These are phyloP conservation scores for Hirundo rustica DNA, from an alignment of 2,797 vertebrate species.

Conservation along the genomic window DNA sequence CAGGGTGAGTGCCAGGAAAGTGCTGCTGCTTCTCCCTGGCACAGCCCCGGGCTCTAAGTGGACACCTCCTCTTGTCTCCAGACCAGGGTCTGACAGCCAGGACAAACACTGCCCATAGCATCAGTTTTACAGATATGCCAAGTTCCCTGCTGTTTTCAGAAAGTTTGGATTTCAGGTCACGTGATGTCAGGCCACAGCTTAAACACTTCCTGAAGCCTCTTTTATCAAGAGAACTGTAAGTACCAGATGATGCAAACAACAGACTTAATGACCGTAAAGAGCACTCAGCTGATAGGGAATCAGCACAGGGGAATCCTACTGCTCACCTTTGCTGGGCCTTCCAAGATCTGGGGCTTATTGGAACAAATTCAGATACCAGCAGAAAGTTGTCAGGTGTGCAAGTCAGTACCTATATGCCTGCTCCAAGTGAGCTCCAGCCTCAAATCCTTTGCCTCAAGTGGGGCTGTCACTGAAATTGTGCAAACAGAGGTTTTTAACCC, in stretches of 20 bases:
- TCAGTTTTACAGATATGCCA: background rate
- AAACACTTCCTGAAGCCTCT: conserved; percentile 50
- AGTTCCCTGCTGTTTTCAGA: background rate
- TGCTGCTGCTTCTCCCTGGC: background rate
- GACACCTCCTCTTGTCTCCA: background rate
- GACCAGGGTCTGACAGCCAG: background rate
- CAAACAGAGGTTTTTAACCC: background rate
- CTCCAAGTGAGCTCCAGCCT: background rate
- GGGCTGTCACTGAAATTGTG: background rate
- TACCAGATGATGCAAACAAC: background rate
- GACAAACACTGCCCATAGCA: accelerated
- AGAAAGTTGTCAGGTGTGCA: background rate
- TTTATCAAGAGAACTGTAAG: conserved; percentile 68
- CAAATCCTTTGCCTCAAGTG: background rate
- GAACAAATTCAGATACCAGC: background rate
- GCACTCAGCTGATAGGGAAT: background rate
- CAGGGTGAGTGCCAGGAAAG: conserved; percentile 25
- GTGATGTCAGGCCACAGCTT: background rate
- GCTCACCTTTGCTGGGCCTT: background rate
- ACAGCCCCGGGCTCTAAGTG: background rate
- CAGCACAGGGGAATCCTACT: background rate
- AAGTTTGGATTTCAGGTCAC: conserved; percentile 27
- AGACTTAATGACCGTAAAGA: background rate
- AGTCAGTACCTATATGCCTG: background rate
- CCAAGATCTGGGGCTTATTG: background rate